phyloP scores from a whole-genome alignment of 2,113 vertebrate species.

The Struthio camelus region DNA sequence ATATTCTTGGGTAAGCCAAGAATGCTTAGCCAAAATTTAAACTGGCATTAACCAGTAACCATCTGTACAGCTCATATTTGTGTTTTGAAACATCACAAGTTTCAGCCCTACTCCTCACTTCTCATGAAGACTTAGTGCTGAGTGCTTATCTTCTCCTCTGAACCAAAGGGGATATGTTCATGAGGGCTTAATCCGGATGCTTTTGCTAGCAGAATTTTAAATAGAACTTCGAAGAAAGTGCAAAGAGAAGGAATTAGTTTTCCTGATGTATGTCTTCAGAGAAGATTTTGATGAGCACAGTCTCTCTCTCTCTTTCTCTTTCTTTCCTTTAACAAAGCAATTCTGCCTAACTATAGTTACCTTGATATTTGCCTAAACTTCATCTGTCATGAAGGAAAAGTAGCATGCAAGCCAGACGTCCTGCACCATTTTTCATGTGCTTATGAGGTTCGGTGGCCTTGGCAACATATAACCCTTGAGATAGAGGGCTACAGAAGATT shows the following conservation, averaged over 20 bases:
- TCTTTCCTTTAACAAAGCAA: constrained; percentile 19
- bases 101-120: constrained; percentile 7
- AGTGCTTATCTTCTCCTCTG: background rate
- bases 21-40: constrained; percentile 46
- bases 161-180: background rate
- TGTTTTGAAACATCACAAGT: constrained; percentile 31
- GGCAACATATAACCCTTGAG: background rate
- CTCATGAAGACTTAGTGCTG: background rate
- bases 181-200: constrained; percentile 7
- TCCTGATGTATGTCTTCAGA: constrained; percentile 30
- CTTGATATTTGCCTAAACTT: constrained; percentile 60
- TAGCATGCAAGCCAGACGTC: constrained; percentile 31
- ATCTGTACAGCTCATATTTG: constrained; percentile 23
- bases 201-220: constrained; percentile 12
- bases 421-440: constrained; percentile 27
- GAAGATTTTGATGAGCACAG: background rate
- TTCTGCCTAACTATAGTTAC: constrained; percentile 37
- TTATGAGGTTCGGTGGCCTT: background rate
- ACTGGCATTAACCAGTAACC: constrained; percentile 23
- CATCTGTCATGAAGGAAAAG: constrained; percentile 19
- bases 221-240: constrained; percentile 19
- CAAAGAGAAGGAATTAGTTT: constrained; percentile 51
- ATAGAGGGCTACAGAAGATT: constrained; percentile 54
- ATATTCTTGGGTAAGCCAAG: constrained; percentile 24
- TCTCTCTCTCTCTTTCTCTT: background rate